Evolutionary conservation across 2,797 vertebrate species (phyloP), one percentile per base, ranked within the genome.

Genomic region (Cephalopachus bancanus): DNA sequence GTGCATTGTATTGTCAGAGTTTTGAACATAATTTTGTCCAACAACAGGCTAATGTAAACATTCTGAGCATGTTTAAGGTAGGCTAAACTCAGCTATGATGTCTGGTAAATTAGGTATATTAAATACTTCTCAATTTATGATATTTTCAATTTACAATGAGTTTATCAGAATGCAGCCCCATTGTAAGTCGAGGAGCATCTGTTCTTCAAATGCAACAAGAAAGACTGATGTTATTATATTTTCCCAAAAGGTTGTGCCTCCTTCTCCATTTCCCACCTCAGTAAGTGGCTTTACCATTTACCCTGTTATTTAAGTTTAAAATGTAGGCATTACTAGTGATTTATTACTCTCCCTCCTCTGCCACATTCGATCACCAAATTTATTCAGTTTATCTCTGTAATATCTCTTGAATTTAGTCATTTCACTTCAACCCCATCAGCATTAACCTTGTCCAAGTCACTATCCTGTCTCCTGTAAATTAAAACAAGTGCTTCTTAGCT

Each of bases 401-500:
- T 92, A 83, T 55, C 10, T 78, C 51, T 93, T 92, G 30, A 96
- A 83, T 92, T 7, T 20, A 85, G 67, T 78, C 57, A 75, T 26
- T 78, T 89, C 33, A 30, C 5, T 80, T 10, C 1, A 96, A 33
- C 1, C 10, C n/a, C 55, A 76, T 92, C 57, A 89, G 6, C 30
- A 49, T 71, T 93, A 75, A 24, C 55, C 20, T 81, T 83, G 44
- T 33, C 22, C 88, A 76, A 69, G 51, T 19, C 55, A 71, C 67
- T 37, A 55, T 78, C n/a, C 28, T 55, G n/a, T 81, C 51, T 49
- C 15, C 2, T 76, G 2, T 78, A 24, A 17, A 44, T 72, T 81
- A 71, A 86, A 92, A 37, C 26, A 59, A 71, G 10, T 59, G 3
- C 8, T 75, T 88, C 75, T 84, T 53, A 84, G 55, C 12, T 76